Evolutionary conservation across 2,888 invertebrate genomes (phyloP), one percentile per base, ranked within the genome.

Genomic region (Ellobium chinense): DNA sequence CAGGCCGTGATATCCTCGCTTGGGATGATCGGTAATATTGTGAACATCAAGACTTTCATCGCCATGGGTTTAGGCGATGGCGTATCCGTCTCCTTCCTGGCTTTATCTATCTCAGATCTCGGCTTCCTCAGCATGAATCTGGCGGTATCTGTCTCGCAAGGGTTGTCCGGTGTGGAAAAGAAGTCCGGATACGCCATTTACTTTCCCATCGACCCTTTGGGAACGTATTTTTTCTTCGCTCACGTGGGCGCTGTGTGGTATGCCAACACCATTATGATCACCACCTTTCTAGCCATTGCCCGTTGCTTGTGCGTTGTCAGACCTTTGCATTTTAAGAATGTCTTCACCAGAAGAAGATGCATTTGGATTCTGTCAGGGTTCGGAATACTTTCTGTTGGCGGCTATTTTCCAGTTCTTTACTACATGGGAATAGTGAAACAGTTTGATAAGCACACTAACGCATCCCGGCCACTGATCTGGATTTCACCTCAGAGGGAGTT

Each of bases 281-380:
- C 39, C 24, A 69, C 69, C 14, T 69, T 69, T 37, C n/a, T 69
- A 24, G 24, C 69, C n/a, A 24, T 69, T n/a, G 69, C 39, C 27
- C 69, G 69, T 12, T 69, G 69, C n/a, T n/a, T n/a, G n/a, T n/a
- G n/a, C n/a, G n/a, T n/a, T n/a, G n/a, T 69, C 7, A 27, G n/a
- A 39, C n/a, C 69, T 4, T 39, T 18, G 24, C 62, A 62, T n/a
- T 62, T 62, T n/a, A 62, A 62, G n/a, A 27, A 62, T n/a, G 7
- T n/a, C 9, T 62, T 62, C 27, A 62, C n/a, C 62, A 62, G 62
- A n/a, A n/a, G 7, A 21, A 62, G 62, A 27, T 62, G 62, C 24
- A 62, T 62, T 62, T 7, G 7, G 7, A n/a, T 27, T 62, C 62
- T 62, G 24, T 14, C 27, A 62, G 12, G 12, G 27, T 62, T 62